Base-by-base conservation (phyloP, 2,888 invertebrate genomes). In the Cephus sareptanus region DNA sequence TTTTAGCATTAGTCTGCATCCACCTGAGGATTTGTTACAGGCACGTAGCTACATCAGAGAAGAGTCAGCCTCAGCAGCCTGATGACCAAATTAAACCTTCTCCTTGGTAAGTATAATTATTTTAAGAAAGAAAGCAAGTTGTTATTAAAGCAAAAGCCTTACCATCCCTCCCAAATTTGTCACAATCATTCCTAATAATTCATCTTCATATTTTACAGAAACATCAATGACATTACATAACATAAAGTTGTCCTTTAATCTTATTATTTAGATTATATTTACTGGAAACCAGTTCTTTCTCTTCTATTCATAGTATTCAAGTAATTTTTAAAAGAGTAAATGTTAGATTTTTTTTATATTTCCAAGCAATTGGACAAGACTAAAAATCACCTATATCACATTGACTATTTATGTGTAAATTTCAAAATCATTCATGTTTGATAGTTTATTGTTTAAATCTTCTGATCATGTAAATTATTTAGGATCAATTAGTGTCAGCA, bases 401-500 rank as follows among this genome's bases (percentile, higher is more conserved):
- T 23, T 23, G 56, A 56, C 23, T 56, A 56, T 23, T 23, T 56
- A 56, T 56, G 23, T 56, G 9, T 56, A 56, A 56, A 23, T 23
- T 9, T 56, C 9, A 56, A 56, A 56, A 56, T 56, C 56, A 56
- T 9, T 56, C 56, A 56, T 9, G 0, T 56, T 56, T 23, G 9
- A 56, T 56, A 56, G 23, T 23, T 9, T 56, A 56, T 23, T 56
- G 23, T 56, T 15, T 56, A 56, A 56, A 56, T 56, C 56, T 23
- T 71, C 71, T 71, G 71, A 71, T 34, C 33, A 3, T 33, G 31
- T 69, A 34, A 84, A 82, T 87, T 88, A 87, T 92, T 82, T 94
- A 98, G 96, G 98, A 99, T 93, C 98, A 98, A 92, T 94, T 99
- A 83, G 95, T 95, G 83, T 95, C 95, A 15, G 97, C 98, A n/a